These are phyloP conservation scores for Orchesella flavescens DNA, from an alignment of 2,888 invertebrate species.

Conservation along the genomic window DNA sequence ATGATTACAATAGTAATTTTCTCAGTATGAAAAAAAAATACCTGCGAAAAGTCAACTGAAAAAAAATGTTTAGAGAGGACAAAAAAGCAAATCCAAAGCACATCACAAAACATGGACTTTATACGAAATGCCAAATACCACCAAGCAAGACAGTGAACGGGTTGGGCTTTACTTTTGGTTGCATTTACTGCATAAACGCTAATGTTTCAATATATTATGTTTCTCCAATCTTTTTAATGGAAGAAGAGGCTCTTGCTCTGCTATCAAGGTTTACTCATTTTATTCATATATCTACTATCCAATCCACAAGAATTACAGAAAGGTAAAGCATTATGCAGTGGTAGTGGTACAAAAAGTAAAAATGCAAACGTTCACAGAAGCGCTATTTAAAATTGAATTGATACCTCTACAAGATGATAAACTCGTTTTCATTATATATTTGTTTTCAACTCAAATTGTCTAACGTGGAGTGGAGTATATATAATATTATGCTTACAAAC, in stretches of 20 bases:
- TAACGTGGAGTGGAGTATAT: not conserved
- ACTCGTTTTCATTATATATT: constrained; percentile 16
- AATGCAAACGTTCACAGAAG: too few relatives aligned
- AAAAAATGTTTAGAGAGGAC: constrained; percentile 12
- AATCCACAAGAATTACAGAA: not conserved
- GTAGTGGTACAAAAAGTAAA: not conserved
- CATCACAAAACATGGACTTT: not conserved
- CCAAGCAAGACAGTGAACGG: not conserved
- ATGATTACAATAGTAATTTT: constrained; percentile 9
- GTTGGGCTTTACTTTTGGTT: not conserved
- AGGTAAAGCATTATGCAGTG: not conserved
- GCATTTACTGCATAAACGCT: not conserved
- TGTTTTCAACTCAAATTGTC: not conserved
- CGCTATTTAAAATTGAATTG: not conserved
- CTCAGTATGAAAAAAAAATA: constrained; percentile 10
- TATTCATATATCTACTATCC: not conserved
- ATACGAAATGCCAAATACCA: too few relatives aligned
- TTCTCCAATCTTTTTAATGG: not conserved
- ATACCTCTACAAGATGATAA: not conserved
- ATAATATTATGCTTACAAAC: not conserved
- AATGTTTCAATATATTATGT: not conserved
- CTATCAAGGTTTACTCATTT: not conserved
- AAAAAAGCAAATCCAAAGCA: constrained; percentile 3
- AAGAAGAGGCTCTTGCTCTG: not conserved
- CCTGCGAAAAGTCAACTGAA: not conserved